A percentile compares a stretch with the other conserved stretches of the same genome.
Evolutionary conservation across 2,113 vertebrate species (phyloP).

Genomic region (Nipponia nippon): DNA sequence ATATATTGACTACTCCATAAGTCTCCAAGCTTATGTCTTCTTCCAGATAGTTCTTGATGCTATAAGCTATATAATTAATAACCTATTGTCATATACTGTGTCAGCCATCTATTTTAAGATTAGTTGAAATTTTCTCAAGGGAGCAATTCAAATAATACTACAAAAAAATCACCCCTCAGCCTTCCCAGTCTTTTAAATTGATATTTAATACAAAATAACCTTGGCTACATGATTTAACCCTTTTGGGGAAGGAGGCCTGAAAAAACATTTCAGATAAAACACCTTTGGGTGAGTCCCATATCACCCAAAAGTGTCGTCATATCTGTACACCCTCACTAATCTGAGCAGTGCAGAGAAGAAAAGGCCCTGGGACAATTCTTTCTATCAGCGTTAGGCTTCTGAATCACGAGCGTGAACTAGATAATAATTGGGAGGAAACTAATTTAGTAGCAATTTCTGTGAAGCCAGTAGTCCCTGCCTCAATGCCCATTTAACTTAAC

Average conservation of each 20-base stretch:
- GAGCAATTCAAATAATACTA: background rate
- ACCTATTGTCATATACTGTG: background rate
- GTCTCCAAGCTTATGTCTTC: background rate
- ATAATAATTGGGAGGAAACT: background rate
- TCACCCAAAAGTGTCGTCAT: background rate
- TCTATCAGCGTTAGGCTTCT: background rate
- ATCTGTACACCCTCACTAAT: background rate
- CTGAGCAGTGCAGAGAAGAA: background rate
- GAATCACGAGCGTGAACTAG: background rate
- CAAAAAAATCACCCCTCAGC: background rate
- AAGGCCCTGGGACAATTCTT: background rate
- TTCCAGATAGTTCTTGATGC: background rate
- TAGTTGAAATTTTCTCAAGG: background rate
- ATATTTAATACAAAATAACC: background rate
- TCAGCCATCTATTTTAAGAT: background rate
- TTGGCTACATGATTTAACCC: background rate
- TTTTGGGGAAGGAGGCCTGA: background rate
- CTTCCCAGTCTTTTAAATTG: background rate
- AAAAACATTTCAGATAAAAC: background rate
- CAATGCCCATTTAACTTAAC: constrained; percentile 8
- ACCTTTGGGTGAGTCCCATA: background rate
- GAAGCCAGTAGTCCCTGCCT: background rate
- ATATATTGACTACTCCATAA: background rate
- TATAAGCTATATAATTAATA: background rate
- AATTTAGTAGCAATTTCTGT: constrained; percentile 7